Conservation (phyloP, 64 coral and sea anemone species). For the Anthopleura sola region DNA sequence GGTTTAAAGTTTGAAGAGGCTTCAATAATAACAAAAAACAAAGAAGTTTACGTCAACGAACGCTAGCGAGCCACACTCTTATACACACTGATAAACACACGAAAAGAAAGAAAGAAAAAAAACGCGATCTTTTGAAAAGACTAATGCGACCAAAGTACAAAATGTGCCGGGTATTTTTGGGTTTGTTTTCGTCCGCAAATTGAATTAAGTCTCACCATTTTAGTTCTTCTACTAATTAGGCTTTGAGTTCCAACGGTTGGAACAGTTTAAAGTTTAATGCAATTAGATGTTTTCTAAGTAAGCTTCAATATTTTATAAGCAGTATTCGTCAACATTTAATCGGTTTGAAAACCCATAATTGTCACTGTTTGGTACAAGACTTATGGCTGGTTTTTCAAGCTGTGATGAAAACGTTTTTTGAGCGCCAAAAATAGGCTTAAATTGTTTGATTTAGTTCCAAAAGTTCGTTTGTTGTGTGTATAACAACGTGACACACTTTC, state of each 20-base stretch:
- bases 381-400: neutral
- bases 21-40: neutral
- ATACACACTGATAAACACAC: neutral
- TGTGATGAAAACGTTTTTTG: neutral
- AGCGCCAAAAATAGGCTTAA: neutral
- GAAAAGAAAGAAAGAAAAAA: neutral
- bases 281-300: slow-evolving; percentile 10
- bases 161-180: neutral
- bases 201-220: neutral
- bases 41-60: neutral
- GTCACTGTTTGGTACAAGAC: neutral
- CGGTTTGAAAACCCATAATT: neutral
- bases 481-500: neutral
- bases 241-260: neutral
- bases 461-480: neutral
- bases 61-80: neutral
- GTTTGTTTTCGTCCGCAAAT: neutral
- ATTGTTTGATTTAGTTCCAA: neutral
- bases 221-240: slow-evolving; percentile 9
- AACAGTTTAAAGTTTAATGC: slow-evolving; percentile 23
- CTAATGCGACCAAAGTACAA: neutral
- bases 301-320: neutral
- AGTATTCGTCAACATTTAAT: neutral
- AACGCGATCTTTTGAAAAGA: slow-evolving; percentile 1
- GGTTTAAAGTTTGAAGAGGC: slow-evolving; percentile 24